phyloP scores from a whole-genome alignment of 2,888 invertebrate genomes.

The Nymphalis urticae region DNA sequence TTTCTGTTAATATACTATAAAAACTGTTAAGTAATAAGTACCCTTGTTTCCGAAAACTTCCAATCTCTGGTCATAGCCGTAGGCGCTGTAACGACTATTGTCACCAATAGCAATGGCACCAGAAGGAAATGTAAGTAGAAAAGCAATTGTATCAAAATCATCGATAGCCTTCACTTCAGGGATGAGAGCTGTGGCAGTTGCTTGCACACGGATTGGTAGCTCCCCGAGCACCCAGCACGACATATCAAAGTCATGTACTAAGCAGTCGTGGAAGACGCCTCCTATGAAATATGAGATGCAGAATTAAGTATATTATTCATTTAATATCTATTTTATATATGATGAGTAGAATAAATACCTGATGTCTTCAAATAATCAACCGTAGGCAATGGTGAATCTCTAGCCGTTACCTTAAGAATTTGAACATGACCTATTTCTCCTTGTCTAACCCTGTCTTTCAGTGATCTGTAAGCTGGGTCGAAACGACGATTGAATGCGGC shows the following conservation, averaged over 20 bases:
- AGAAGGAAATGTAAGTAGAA: constrained; percentile 82
- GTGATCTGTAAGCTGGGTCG: constrained; percentile 81
- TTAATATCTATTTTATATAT: background rate
- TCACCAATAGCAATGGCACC: constrained; percentile 84
- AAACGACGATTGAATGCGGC: constrained; percentile 86
- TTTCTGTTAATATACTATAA: too few species aligned
- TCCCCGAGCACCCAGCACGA: constrained; percentile 84
- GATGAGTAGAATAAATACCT: constrained; percentile 56
- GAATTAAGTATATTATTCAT: background rate
- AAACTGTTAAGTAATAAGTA: background rate
- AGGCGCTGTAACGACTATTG: constrained; percentile 82
- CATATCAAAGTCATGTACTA: constrained; percentile 86
- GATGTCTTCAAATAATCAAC: constrained; percentile 83
- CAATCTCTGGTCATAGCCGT: constrained; percentile 86
- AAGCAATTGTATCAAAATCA: constrained; percentile 84
- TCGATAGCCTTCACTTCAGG: constrained; percentile 82
- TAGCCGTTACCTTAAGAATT: constrained; percentile 82
- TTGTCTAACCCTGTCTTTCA: constrained; percentile 73
- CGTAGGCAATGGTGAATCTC: constrained; percentile 85
- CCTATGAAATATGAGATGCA: constrained; percentile 57
- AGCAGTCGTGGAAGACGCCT: constrained; percentile 86
- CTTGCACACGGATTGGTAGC: constrained; percentile 81
- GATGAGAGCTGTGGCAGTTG: constrained; percentile 78
- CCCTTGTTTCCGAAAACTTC: constrained; percentile 84
- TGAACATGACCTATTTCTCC: constrained; percentile 84